Base-by-base conservation (phyloP, 2,888 invertebrate genomes). In the Plagodis dolabraria region DNA sequence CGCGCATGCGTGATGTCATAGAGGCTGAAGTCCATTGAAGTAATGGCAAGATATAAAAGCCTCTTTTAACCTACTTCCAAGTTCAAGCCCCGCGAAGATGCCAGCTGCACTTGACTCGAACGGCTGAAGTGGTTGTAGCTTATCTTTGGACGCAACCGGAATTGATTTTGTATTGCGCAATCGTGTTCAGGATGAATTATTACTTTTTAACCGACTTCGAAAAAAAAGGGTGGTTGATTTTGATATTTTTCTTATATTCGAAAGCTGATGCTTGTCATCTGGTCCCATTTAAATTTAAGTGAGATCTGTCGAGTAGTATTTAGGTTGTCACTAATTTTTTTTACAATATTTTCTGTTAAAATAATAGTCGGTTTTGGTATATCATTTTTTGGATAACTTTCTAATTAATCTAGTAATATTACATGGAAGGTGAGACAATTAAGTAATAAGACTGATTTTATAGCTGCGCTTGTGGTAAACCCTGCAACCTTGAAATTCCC, bases 11-110 rank as follows among this genome's bases (percentile, higher is more conserved):
- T 71, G 66, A 60, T 71, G 33, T 62, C 34, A 10, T 45, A 43
- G 43, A 53, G 70, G 60, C 66, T 34, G 22, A 43, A 56, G 33
- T 40, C 46, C 53, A 53, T 58, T 53, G 53, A 40, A 44, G 49
- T 53, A 61, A 61, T 60, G 52, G 48, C 60, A 53, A 67, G 55
- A 56, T 64, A 64, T 65, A 70, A 71, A 79, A 79, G 69, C 64
- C 65, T 65, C 71, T 72, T 77, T 73, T 77, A 77, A 77, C 80
- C 79, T 76, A 79, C 69, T 76, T 80, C 72, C 67, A 67, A 69
- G 59, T 70, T 70, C 57, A 54, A 51, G 59, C 62, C 56, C 50
- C 57, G 54, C 38, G 42, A 60, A 70, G 74, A 71, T 67, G 69
- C 59, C 72, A 70, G 71, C 68, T 69, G 69, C 70, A 66, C 74